A percentile compares a stretch with the other conserved stretches of the same genome.
These are phyloP conservation scores for Glandiceps talaboti DNA, from an alignment of 53 echinoderm and acorn worm genomes.

Conservation along the genomic window DNA sequence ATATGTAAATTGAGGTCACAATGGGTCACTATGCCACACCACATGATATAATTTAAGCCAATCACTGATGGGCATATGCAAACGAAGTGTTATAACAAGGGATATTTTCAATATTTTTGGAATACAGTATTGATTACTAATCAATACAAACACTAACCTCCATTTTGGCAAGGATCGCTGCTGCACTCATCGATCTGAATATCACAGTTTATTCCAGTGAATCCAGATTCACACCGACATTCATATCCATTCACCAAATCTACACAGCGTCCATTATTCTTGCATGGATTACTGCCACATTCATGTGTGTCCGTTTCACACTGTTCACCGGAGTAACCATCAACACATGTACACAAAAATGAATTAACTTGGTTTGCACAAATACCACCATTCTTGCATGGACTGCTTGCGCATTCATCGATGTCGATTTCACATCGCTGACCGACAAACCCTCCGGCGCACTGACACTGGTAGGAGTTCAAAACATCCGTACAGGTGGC, in stretches of 20 bases:
- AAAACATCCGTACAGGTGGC: slow-evolving; percentile 53
- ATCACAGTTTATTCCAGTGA: slow-evolving; percentile 15
- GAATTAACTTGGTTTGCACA: slow-evolving; percentile 53
- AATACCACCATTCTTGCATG: slow-evolving; percentile 46
- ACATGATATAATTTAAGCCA: too few species aligned
- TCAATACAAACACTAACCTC: too few species aligned
- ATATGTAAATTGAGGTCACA: too few species aligned
- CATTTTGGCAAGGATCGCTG: slow-evolving; percentile 12
- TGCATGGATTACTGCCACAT: slow-evolving; percentile 56
- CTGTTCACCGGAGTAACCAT: slow-evolving; percentile 31
- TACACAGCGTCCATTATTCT: slow-evolving; percentile 34
- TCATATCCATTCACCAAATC: slow-evolving; percentile 50
- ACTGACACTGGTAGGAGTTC: slow-evolving; percentile 48
- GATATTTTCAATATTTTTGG: too few species aligned
- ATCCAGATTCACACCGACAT: slow-evolving; percentile 47
- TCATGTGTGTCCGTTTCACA: slow-evolving; percentile 52
- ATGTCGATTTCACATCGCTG: slow-evolving; percentile 49
- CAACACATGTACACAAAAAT: slow-evolving; percentile 48
- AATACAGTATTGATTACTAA: too few species aligned
- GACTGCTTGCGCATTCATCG: slow-evolving; percentile 68
- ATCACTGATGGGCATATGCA: too few species aligned
- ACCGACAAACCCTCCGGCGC: slow-evolving; percentile 52
- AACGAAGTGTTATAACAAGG: too few species aligned
- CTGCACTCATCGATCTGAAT: slow-evolving; percentile 18
- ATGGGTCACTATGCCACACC: too few species aligned